Base-by-base conservation (phyloP, 2,113 vertebrate genomes). In the Cyanistes caeruleus region DNA sequence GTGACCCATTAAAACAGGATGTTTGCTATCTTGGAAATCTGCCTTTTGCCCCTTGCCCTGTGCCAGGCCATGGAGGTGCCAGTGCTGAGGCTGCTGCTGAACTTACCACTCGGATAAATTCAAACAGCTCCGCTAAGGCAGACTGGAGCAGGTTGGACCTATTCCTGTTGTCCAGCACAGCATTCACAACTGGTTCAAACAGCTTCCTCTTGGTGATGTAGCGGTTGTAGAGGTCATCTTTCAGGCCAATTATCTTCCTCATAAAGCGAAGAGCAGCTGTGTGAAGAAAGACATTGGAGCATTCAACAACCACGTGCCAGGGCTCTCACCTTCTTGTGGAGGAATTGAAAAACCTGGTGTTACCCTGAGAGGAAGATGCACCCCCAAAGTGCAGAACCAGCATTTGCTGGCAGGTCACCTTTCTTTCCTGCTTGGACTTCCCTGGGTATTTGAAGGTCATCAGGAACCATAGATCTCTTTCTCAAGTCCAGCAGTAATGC, bases 161-260 rank as follows among this genome's bases (percentile, higher is more conserved):
- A n/a, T 98, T 99, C 92, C 99, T 99, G 68, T 99, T 99, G 97
- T 99, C 99, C 97, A 99, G 94, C 97, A 99, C 97, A 77, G 99
- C 99, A 52, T 99, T 99, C 94, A 99, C 98, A 93, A 99, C 99
- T 14, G 99, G 99, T 83, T 99, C 99, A 97, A 99, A 99, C 51
- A 99, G 98, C 97, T 99, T 99, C 94, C 99, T 99, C 98, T 98
- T 98, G 90, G 98, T 99, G 97, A 99, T 99, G 90, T 99, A 99
- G 75, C 97, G 98, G 97, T 99, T 99, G 95, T 99, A 99, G 97
- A 99, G 98, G 83, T 99, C 99, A 90, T 99, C 99, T 96, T 99
- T 99, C 77, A 99, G 98, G 51, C 99, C 99, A 88, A 99, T 99
- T 97, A 99, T 99, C 73, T 98, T 98, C 92, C 99, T 99, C 99